Percentiles rank a stretch among this genome's conserved stretches.
These are phyloP conservation scores for Meteorus colon DNA, from an alignment of 2,888 invertebrate species.

Conservation along the genomic window DNA sequence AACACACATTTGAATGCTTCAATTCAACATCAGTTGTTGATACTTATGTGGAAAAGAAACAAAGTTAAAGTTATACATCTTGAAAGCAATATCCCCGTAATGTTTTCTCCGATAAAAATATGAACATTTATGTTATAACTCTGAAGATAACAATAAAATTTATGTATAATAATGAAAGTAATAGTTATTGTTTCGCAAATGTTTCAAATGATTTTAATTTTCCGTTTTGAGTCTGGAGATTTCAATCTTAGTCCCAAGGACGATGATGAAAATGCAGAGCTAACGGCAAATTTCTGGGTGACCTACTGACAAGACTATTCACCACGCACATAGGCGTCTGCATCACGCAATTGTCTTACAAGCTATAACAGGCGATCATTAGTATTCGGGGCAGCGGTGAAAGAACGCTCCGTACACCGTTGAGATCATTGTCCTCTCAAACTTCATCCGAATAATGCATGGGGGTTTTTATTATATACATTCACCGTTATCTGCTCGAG, in stretches of 20 bases:
- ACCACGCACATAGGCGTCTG: conserved; percentile 15
- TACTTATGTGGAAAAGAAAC: conserved; percentile 54
- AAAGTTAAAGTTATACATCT: conserved; percentile 53
- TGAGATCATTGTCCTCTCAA: conserved; percentile 27
- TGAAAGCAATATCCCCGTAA: conserved; percentile 66
- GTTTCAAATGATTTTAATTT: neutral
- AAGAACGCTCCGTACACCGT: neutral
- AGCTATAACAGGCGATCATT: neutral
- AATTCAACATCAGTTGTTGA: conserved; percentile 56
- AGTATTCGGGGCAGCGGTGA: too few relatives aligned
- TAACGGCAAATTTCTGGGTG: conserved; percentile 32
- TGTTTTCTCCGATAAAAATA: conserved; percentile 61
- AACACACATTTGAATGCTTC: conserved; percentile 34
- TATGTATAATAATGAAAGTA: conserved; percentile 60
- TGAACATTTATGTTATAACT: conserved; percentile 54
- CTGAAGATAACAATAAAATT: conserved; percentile 66
- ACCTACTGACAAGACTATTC: conserved; percentile 30
- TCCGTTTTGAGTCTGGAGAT: neutral
- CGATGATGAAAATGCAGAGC: conserved; percentile 15
- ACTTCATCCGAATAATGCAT: conserved; percentile 13
- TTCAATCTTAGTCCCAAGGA: conserved; percentile 16
- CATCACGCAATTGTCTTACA: neutral
- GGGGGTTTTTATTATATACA: neutral
- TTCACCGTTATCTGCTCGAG: neutral
- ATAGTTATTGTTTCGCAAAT: neutral